These are phyloP conservation scores for Dryobates pubescens DNA, from an alignment of 2,797 vertebrate species.

Conservation along the genomic window DNA sequence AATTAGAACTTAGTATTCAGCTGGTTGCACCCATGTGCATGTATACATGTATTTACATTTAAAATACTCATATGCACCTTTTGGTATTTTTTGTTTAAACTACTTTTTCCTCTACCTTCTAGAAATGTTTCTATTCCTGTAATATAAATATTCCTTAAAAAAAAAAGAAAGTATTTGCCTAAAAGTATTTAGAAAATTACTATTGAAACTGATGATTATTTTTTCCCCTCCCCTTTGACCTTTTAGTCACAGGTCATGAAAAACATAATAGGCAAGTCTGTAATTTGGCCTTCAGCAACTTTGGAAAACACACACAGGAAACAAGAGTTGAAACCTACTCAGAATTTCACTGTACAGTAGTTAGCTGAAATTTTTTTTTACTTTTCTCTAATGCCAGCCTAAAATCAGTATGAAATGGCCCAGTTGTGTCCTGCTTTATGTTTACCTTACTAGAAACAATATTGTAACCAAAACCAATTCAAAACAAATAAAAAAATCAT, in stretches of 20 bases:
- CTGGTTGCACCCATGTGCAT: neutral
- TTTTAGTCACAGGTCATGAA: neutral
- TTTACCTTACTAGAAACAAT: constrained; percentile 1
- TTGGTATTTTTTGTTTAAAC: neutral
- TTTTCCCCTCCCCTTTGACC: neutral
- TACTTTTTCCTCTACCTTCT: constrained; percentile 9
- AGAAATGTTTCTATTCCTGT: constrained; percentile 18
- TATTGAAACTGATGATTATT: neutral
- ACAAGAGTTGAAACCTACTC: neutral
- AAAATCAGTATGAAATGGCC: constrained; percentile 3
- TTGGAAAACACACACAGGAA: constrained; percentile 27
- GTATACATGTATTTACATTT: neutral
- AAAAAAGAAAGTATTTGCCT: constrained; percentile 43
- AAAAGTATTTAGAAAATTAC: constrained; percentile 17
- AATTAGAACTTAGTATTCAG: neutral
- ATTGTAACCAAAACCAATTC: neutral
- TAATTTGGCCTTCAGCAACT: constrained; percentile 20
- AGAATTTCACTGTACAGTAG: constrained; percentile 7
- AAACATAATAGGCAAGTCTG: neutral
- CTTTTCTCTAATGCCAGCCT: neutral
- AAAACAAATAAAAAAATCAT: constrained; percentile 41
- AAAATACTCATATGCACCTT: neutral
- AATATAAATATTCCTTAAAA: constrained; percentile 40
- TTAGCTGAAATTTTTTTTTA: neutral
- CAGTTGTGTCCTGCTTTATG: neutral